phyloP scores from a whole-genome alignment of 2,797 vertebrate species.

The Cetoscarus ocellatus region DNA sequence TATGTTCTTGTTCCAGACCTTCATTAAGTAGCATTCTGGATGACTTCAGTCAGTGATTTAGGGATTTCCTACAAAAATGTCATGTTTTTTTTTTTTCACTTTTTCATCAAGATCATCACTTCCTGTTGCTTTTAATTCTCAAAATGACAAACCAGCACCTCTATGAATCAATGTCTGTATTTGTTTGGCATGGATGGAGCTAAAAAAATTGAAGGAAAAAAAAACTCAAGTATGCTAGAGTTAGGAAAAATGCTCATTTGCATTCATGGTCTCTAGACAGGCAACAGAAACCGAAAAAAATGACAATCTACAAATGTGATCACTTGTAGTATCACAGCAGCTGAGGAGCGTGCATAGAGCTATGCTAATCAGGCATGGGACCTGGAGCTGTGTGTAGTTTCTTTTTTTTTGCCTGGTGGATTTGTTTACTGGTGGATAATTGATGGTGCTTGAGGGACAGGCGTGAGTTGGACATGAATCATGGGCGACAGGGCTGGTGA shows the following conservation, averaged over 20 bases:
- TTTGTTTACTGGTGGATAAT: slow-evolving; percentile 98
- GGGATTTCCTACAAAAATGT: slow-evolving; percentile 4
- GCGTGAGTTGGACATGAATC: slow-evolving; percentile 97
- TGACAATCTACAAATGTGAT: slow-evolving; percentile 65
- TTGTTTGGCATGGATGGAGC: not conserved
- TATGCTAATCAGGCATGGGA: slow-evolving; percentile 85
- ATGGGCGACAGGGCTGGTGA: slow-evolving; percentile 90
- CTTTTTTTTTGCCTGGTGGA: slow-evolving; percentile 87
- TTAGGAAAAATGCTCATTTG: not conserved
- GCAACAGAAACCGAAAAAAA: not conserved
- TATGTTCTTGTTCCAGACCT: not conserved
- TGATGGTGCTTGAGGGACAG: slow-evolving; percentile 98
- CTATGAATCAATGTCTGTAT: too few relatives aligned
- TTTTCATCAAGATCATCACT: slow-evolving; percentile 25
- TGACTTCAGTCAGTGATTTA: not conserved
- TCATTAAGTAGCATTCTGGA: slow-evolving; percentile 1
- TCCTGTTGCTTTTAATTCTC: too few relatives aligned
- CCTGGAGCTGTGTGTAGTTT: slow-evolving; percentile 46
- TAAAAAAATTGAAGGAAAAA: too few relatives aligned
- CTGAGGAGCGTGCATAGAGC: slow-evolving; percentile 76
- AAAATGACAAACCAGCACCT: too few relatives aligned
- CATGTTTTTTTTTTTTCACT: slow-evolving; percentile 14
- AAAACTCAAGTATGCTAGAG: not conserved
- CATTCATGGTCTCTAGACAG: too few relatives aligned
- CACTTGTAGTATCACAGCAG: slow-evolving; percentile 64